Evolutionary conservation across 1,140 invertebrate species (phyloP).

Genomic region (Ceratina japonica): DNA sequence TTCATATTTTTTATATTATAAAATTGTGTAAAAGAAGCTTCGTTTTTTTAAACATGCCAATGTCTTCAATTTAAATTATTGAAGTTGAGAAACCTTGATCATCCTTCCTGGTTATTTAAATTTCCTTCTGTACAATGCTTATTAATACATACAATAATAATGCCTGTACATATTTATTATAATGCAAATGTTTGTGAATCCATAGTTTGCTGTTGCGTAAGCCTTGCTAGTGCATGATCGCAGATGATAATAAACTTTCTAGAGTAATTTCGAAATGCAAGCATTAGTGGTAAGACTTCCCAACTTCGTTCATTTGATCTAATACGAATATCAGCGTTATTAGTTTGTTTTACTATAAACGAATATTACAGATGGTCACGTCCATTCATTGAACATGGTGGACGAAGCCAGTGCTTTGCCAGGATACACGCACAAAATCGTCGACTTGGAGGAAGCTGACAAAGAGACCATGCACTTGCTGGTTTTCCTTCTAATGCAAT

Average conservation of each 20-base stretch:
- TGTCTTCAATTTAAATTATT: too few relatives aligned
- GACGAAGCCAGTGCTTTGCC: slow-evolving; percentile 86
- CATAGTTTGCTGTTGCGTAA: too few relatives aligned
- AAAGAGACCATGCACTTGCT: slow-evolving; percentile 96
- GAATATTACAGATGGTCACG: slow-evolving; percentile 85
- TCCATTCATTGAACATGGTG: slow-evolving; percentile 85
- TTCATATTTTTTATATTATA: too few relatives aligned
- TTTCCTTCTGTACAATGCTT: too few relatives aligned
- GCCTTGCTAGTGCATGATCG: slow-evolving; percentile 12
- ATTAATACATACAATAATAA: too few relatives aligned
- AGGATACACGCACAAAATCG: slow-evolving; percentile 87
- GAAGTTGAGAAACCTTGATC: too few relatives aligned
- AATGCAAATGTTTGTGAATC: too few relatives aligned
- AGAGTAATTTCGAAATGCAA: not conserved
- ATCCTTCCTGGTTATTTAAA: too few relatives aligned
- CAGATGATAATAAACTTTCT: not conserved
- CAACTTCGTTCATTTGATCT: not conserved
- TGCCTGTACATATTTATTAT: too few relatives aligned
- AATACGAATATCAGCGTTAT: not conserved
- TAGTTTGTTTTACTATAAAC: not conserved
- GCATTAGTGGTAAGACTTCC: not conserved
- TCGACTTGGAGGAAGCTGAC: slow-evolving; percentile 96
- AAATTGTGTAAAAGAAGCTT: too few relatives aligned
- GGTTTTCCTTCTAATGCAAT: slow-evolving; percentile 98
- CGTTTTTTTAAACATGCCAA: too few relatives aligned